Evolutionary conservation across 2,113 vertebrate genomes (phyloP), one percentile per base, ranked within the genome.

Genomic region (Atherinomorus stipes): DNA sequence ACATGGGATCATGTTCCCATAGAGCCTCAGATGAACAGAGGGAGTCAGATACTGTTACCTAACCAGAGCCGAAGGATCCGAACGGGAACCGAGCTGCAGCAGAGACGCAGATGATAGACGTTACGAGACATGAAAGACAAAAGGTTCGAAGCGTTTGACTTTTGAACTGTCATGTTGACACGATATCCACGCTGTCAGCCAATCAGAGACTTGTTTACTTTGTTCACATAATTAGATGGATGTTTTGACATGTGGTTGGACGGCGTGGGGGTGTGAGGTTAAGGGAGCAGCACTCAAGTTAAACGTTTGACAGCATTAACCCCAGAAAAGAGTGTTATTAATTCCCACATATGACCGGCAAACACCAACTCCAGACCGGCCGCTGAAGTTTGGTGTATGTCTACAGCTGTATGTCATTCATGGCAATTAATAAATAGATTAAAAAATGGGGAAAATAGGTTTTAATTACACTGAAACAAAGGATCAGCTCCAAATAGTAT

Each of bases 1-100:
- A 65, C 40, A 50, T 79, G 61, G 62, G 85, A 85, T 88, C 79
- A 61, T 65, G 64, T 87, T 81, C 61, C 79, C 59, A 4, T 56
- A 45, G 56, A 38, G 73, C 65, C 52, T 60, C 22, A 2, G 72
- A 58, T 53, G 47, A 56, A 74, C 44, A 61, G 62, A 34, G 7
- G 22, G 42, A 57, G 75, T 71, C 25, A 31, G 66, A 37, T 64
- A 57, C 72, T 65, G 85, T 80, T 77, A 50, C 71, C 26, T 16
- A 42, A 67, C 45, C 47, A 2, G 21, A 54, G 37, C 11, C n/a
- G 10, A 21, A 19, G 31, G 49, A 34, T 34, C 4, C 8, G 31
- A 28, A 0, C 28, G 53, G 11, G 25, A 26, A 18, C 37, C 1
- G 44, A 69, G 42, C 28, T 11, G 22, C 57, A 60, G 47, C 57